A percentile compares a stretch with the other conserved stretches of the same genome.
Conservation (phyloP, 1,140 invertebrate genomes). For the Octopus bimaculoides region DNA sequence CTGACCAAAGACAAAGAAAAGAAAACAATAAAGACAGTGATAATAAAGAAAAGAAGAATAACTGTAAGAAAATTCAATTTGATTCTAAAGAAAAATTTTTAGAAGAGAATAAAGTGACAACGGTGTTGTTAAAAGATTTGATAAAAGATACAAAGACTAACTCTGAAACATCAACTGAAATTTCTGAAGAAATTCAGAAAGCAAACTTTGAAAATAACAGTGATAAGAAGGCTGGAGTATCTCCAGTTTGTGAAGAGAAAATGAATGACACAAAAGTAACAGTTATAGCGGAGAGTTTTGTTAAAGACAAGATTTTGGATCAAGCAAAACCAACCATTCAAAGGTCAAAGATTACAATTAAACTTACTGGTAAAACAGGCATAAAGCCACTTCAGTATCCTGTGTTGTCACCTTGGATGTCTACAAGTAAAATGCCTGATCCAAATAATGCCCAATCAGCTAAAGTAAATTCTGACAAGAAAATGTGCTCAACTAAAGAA, state of each 20-base stretch:
- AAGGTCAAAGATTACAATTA: conserved; percentile 12
- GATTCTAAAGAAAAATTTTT: neutral
- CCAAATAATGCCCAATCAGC: neutral
- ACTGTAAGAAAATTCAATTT: neutral
- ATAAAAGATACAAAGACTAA: too few relatives aligned
- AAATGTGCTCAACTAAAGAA: neutral
- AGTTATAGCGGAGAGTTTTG: too few relatives aligned
- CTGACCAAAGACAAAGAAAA: neutral
- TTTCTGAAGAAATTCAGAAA: too few relatives aligned
- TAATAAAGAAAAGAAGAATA: neutral
- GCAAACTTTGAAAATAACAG: too few relatives aligned
- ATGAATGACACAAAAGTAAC: too few relatives aligned
- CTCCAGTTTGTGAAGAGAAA: too few relatives aligned
- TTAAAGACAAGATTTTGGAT: neutral
- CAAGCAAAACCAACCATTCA: neutral
- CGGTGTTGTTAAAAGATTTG: too few relatives aligned
- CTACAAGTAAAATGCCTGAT: neutral
- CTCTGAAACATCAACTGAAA: too few relatives aligned
- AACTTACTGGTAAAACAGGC: conserved; percentile 12
- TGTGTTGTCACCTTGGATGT: neutral
- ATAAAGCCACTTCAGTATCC: conserved; percentile 11
- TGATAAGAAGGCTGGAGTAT: too few relatives aligned
- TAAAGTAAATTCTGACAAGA: neutral
- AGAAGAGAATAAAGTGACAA: neutral
- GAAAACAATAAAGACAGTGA: neutral